Base-by-base conservation (phyloP, 2,113 vertebrate genomes). In the Emydocephalus ijimae region DNA sequence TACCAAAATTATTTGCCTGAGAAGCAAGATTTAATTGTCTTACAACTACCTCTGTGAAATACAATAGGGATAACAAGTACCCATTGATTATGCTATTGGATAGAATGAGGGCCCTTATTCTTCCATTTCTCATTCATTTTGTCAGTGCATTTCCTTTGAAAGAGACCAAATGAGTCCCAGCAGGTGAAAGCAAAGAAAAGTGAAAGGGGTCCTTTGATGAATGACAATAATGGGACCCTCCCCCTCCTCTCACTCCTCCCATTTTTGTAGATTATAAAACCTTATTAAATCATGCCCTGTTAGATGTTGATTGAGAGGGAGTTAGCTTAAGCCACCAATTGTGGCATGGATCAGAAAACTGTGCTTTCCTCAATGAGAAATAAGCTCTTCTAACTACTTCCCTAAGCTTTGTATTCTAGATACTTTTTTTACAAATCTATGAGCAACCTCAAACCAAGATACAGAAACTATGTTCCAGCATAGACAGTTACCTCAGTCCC, bases 101-200 rank as follows among this genome's bases (percentile, higher is more conserved):
- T 95, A 97, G 97, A 97, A 98, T 98, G 97, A 98, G 94, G 96
- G 97, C 97, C 98, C 97, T 98, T 97, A 97, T 98, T 97, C 98
- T 96, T 98, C 96, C 97, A 96, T 98, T 97, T 98, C 98, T 98
- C 98, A 98, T 98, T 99, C 98, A 98, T 97, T 98, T 98, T 98
- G 97, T 98, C 97, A 97, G 97, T 97, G 95, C 97, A 97, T 98
- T 98, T 98, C 98, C 97, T 98, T 98, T 98, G 98, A 99, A 98
- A 99, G 98, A 98, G 98, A 99, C 98, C 98, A 98, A 99, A 99
- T 98, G 98, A 97, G 97, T 98, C 98, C 97, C 99, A 99, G 98
- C 98, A 99, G 98, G 98, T 99, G 98, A 99, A 99, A 99, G 98
- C 98, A 99, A 99, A 99, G 99, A 99, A 99, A 99, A 96, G 97